Evolutionary conservation across 2,113 vertebrate species (phyloP).

Genomic region (Lota lota): DNA sequence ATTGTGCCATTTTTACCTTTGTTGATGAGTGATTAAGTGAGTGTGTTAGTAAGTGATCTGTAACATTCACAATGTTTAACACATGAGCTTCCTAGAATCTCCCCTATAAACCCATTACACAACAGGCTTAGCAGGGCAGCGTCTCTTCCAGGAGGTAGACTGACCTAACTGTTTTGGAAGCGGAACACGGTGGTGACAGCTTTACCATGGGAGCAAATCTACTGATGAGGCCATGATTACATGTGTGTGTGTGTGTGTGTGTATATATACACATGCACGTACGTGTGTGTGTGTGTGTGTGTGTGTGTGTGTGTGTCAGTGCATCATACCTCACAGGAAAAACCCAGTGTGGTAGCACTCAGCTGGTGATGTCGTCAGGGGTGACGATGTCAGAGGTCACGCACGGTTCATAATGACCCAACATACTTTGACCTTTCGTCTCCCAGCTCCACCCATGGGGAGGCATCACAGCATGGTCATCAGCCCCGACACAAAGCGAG

Average conservation of each 20-base stretch:
- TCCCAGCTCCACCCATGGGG: conserved; percentile 34
- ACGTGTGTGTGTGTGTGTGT: conserved; percentile 10
- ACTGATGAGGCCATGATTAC: no score
- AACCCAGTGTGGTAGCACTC: conserved; percentile 40
- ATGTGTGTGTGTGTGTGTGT: neutral
- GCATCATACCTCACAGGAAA: conserved; percentile 22
- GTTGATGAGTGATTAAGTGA: no score
- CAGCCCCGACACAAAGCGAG: neutral
- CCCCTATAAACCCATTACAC: no score
- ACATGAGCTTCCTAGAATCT: no score
- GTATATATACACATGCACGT: neutral
- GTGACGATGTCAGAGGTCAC: conserved; percentile 51
- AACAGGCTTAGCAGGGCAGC: no score
- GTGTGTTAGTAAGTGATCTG: no score
- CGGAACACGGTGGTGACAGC: no score
- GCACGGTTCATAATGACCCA: conserved; percentile 1
- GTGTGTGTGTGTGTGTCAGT: conserved; percentile 16
- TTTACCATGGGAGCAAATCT: no score
- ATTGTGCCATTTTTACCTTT: no score
- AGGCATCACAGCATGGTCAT: conserved; percentile 31
- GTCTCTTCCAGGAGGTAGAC: no score
- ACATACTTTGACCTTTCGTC: conserved; percentile 22
- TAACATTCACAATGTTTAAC: no score
- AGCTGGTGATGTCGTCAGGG: conserved; percentile 39
- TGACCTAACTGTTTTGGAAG: no score